Conservation (phyloP, 53 echinoderm and acorn worm species). For the Echinometra lucunter region DNA sequence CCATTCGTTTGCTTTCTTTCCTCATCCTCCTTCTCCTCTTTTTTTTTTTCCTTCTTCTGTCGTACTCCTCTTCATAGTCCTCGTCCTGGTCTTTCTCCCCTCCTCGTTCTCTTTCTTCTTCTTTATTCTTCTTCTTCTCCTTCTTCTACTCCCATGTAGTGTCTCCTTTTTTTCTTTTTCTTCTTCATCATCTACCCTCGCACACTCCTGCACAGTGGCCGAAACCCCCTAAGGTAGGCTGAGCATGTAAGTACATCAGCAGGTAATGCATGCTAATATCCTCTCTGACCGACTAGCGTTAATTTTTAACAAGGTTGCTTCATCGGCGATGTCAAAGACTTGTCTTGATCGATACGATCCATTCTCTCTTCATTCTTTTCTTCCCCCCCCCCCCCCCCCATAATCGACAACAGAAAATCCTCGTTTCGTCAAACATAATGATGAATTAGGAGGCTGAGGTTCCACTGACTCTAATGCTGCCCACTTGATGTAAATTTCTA, state of each 20-base stretch:
- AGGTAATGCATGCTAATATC: conserved; percentile 12
- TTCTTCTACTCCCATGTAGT: no score
- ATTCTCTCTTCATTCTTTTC: background rate
- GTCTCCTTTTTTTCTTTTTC: no score
- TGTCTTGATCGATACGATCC: background rate
- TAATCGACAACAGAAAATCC: background rate
- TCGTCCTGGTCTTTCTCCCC: no score
- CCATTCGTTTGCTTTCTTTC: no score
- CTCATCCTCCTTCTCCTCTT: no score
- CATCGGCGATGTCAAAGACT: conserved; percentile 14
- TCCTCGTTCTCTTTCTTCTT: no score
- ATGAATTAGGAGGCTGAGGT: conserved; percentile 16
- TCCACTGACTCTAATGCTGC: background rate
- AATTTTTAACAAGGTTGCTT: background rate
- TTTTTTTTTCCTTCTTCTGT: no score
- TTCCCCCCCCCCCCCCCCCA: background rate
- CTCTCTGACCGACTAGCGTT: background rate
- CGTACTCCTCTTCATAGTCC: no score
- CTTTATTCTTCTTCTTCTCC: no score
- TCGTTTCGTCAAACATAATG: conserved; percentile 12
- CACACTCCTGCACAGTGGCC: background rate
- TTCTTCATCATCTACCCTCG: no score
- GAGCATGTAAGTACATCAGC: conserved; percentile 23
- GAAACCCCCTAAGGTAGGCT: background rate
- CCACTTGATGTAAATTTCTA: background rate